A percentile compares a stretch with the other conserved stretches of the same genome.
Evolutionary conservation across 2,888 invertebrate genomes (phyloP).

Genomic region (Amiota communis): DNA sequence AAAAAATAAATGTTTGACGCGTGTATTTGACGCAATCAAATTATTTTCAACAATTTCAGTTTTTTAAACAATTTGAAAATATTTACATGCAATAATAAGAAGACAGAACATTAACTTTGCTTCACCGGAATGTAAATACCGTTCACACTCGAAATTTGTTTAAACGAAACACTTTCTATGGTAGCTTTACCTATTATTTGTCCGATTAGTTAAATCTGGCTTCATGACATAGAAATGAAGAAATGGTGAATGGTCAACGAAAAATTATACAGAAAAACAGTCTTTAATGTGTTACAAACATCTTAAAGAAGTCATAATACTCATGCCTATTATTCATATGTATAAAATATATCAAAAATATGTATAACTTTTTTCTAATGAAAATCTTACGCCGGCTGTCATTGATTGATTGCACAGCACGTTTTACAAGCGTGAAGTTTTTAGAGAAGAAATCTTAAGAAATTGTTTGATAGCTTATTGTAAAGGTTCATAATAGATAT

Average conservation of each 20-base stretch:
- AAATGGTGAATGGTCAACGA: no score
- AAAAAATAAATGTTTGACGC: slow-evolving; percentile 1
- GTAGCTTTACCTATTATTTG: no score
- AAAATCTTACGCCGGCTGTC: slow-evolving; percentile 55
- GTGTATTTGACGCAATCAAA: slow-evolving; percentile 16
- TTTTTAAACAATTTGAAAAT: background rate
- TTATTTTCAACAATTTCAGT: slow-evolving; percentile 25
- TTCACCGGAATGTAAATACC: no score
- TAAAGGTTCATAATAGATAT: slow-evolving; percentile 12
- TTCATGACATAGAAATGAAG: no score
- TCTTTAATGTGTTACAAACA: slow-evolving; percentile 42
- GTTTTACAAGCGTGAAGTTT: slow-evolving; percentile 35
- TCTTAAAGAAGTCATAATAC: no score
- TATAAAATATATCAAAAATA: no score
- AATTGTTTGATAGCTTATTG: slow-evolving; percentile 53
- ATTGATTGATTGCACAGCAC: slow-evolving; percentile 66
- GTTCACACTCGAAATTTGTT: no score
- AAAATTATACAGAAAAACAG: no score
- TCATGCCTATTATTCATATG: no score
- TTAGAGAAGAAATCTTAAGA: background rate
- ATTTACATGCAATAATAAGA: no score
- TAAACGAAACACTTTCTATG: slow-evolving; percentile 47
- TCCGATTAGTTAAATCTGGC: slow-evolving; percentile 42
- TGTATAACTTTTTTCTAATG: slow-evolving; percentile 58
- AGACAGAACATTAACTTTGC: no score